Conservation (phyloP, 2,797 vertebrate species). For the Thamnophis elegans region DNA sequence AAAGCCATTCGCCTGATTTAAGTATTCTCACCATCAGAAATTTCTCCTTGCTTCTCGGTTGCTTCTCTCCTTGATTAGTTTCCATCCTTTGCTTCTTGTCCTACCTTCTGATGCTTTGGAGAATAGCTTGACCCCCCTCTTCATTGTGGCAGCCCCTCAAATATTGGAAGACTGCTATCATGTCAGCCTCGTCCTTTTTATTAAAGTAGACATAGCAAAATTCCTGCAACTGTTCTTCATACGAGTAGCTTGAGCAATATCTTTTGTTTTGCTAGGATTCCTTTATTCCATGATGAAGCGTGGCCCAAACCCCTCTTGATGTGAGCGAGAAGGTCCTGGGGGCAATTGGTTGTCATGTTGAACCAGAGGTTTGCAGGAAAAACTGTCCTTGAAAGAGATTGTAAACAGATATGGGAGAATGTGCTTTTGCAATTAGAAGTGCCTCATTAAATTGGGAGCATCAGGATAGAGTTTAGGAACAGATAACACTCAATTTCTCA, state of each 20-base stretch:
- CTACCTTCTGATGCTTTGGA: too few relatives aligned
- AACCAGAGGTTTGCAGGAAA: rapidly evolving
- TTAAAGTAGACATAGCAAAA: background rate
- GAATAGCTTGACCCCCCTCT: too few relatives aligned
- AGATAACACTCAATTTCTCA: background rate
- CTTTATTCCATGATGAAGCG: background rate
- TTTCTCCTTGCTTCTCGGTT: too few relatives aligned
- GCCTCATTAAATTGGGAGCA: background rate
- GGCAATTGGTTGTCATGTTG: background rate
- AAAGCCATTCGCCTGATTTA: too few relatives aligned
- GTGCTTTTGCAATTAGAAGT: background rate
- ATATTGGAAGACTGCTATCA: too few relatives aligned
- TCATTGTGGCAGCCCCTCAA: too few relatives aligned
- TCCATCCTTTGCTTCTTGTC: too few relatives aligned
- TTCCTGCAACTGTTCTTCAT: background rate
- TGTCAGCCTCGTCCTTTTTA: too few relatives aligned
- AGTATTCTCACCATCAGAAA: too few relatives aligned
- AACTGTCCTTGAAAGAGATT: background rate
- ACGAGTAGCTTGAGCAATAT: background rate
- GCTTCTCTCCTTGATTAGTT: too few relatives aligned
- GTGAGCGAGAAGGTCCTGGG: constrained; percentile 10
- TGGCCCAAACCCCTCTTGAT: background rate
- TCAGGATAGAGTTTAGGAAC: background rate
- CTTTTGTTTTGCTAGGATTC: background rate
- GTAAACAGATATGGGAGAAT: background rate